A percentile compares a stretch with the other conserved stretches of the same genome.
Evolutionary conservation across 2,113 vertebrate genomes (phyloP).

Genomic region (Blennius ocellaris): DNA sequence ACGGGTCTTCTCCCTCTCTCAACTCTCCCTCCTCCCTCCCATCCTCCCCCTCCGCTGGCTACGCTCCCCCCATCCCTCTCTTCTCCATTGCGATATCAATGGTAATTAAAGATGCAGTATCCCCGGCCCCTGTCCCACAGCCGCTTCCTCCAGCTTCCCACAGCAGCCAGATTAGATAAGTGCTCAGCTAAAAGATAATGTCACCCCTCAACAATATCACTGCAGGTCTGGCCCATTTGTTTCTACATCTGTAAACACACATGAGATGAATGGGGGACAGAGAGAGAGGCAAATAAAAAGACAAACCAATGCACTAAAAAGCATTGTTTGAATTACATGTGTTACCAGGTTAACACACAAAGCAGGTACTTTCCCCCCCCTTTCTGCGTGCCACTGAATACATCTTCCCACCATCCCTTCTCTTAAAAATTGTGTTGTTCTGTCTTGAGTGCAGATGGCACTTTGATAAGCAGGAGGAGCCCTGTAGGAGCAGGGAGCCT

Average conservation of each 20-base stretch:
- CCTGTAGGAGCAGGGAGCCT: slow-evolving; percentile 66
- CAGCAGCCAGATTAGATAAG: slow-evolving; percentile 83
- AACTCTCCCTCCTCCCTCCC: background rate
- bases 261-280: background rate
- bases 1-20: slow-evolving; percentile 72
- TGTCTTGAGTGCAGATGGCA: slow-evolving; percentile 73
- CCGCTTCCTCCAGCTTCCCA: slow-evolving; percentile 75
- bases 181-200: slow-evolving; percentile 77
- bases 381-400: background rate
- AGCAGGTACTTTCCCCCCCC: background rate
- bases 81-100: slow-evolving; percentile 81
- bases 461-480: slow-evolving; percentile 73
- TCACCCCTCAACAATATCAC: slow-evolving; percentile 75
- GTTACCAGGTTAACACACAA: background rate
- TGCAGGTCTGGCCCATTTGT: slow-evolving; percentile 67
- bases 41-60: slow-evolving; percentile 26
- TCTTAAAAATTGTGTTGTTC: slow-evolving; percentile 41
- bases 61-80: slow-evolving; percentile 55
- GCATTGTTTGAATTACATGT: background rate
- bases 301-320: background rate
- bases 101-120: slow-evolving; percentile 85
- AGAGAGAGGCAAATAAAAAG: background rate
- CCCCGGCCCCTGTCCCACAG: slow-evolving; percentile 68
- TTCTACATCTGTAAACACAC: slow-evolving; percentile 72
- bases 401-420: slow-evolving; percentile 6